These are phyloP conservation scores for Mamestra configurata DNA, from an alignment of 1,140 invertebrate genomes.

Conservation along the genomic window DNA sequence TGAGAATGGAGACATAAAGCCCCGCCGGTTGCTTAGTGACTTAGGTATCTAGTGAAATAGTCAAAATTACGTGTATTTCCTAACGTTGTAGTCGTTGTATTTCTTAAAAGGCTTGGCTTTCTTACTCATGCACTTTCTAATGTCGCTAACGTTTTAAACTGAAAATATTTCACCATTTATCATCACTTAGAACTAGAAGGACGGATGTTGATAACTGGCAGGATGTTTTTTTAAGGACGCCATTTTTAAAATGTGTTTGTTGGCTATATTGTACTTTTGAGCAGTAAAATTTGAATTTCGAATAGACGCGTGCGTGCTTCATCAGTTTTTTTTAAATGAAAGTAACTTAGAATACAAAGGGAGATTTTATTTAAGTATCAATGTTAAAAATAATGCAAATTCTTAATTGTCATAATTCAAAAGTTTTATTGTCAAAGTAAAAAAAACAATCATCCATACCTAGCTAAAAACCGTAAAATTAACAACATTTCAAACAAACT, in stretches of 20 bases:
- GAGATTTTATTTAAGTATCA: no score
- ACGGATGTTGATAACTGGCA: constrained; percentile 21
- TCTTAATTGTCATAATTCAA: neutral
- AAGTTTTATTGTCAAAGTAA: neutral
- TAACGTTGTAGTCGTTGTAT: neutral
- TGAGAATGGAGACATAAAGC: neutral
- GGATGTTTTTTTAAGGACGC: constrained; percentile 1
- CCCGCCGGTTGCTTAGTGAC: neutral
- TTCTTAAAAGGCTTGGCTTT: constrained; percentile 16
- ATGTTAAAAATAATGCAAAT: no score
- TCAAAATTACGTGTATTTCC: neutral
- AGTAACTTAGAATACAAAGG: no score
- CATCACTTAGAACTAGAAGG: neutral
- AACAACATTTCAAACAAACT: constrained; percentile 10
- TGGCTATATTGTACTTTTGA: no score
- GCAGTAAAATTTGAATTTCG: no score
- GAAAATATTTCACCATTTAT: constrained; percentile 10
- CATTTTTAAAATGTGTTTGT: neutral
- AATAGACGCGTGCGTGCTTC: no score
- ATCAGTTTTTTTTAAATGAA: no score
- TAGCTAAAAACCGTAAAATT: neutral
- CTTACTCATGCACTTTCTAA: constrained; percentile 44
- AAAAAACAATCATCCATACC: no score
- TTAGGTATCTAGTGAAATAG: neutral
- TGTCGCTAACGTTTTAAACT: constrained; percentile 5